A percentile compares a stretch with the other conserved stretches of the same genome.
phyloP scores from a whole-genome alignment of 1,140 invertebrate genomes.

The honey bee (Apis mellifera) region DNA sequence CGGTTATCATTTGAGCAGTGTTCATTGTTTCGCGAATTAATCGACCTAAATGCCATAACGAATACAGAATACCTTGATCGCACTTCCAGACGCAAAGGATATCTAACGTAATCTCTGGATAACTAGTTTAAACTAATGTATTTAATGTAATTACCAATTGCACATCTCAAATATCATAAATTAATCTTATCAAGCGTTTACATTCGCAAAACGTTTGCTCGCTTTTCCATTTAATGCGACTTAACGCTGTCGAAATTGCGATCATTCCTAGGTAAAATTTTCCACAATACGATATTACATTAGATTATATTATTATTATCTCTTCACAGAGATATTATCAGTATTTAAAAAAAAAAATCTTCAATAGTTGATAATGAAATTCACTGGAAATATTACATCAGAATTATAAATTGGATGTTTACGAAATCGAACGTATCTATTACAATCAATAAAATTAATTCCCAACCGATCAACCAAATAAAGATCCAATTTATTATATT shows the following conservation, averaged over 20 bases:
- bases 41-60: not conserved
- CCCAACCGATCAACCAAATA: too few species aligned
- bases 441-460: too few species aligned
- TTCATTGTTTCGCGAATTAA: not conserved
- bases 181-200: slow-evolving; percentile 22
- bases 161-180: slow-evolving; percentile 15
- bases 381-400: not conserved
- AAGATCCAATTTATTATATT: too few species aligned
- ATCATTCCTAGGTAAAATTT: not conserved
- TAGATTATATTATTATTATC: not conserved
- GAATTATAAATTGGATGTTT: not conserved
- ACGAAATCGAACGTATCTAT: too few species aligned
- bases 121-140: slow-evolving; percentile 21
- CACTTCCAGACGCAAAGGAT: not conserved
- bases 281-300: not conserved
- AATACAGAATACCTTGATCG: not conserved
- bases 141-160: slow-evolving; percentile 22
- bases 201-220: not conserved
- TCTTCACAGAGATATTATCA: too few species aligned
- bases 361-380: too few species aligned
- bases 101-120: not conserved
- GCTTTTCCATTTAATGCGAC: slow-evolving; percentile 20
- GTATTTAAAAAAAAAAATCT: not conserved
- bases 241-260: not conserved
- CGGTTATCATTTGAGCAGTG: not conserved